Percentiles rank a stretch among this genome's conserved stretches.
Conservation (phyloP, 1,140 invertebrate species). For the Melipona quadrifasciata region DNA sequence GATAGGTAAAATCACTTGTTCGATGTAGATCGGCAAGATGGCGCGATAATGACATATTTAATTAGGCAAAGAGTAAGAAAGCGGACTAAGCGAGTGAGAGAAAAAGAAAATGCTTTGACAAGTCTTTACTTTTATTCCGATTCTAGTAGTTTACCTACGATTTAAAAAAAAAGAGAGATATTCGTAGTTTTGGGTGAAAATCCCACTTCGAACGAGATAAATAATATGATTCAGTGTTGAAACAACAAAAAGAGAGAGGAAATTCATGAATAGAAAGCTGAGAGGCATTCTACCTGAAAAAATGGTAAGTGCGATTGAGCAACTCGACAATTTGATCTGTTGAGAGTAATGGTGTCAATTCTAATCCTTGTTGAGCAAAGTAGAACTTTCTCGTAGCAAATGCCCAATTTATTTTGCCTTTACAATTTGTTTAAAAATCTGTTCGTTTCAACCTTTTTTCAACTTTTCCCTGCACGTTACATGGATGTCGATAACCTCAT, state of each 20-base stretch:
- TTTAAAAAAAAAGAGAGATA: neutral
- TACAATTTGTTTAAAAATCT: neutral
- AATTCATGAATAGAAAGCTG: conserved; percentile 27
- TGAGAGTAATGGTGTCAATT: conserved; percentile 14
- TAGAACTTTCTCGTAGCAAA: neutral
- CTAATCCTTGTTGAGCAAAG: conserved; percentile 22
- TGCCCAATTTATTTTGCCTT: neutral
- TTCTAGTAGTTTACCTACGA: conserved; percentile 16
- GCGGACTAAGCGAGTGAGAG: neutral
- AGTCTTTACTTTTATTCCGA: conserved; percentile 3
- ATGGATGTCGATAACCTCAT: conserved; percentile 21
- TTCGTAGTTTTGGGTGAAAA: neutral
- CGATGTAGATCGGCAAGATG: conserved; percentile 12
- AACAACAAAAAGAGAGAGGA: neutral
- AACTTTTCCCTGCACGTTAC: conserved; percentile 1
- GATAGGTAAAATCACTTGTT: neutral
- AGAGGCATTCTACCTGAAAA: conserved; percentile 6
- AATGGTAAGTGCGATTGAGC: conserved; percentile 24
- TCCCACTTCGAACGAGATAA: neutral
- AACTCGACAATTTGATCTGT: neutral
- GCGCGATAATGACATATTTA: conserved; percentile 27
- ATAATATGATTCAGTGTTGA: conserved; percentile 3
- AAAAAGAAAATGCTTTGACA: conserved; percentile 36
- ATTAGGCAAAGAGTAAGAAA: conserved; percentile 42
- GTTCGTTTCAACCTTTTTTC: conserved; percentile 9